These are phyloP conservation scores for Tokudaia tokunoshimensis DNA, from an alignment of 2,797 vertebrate genomes.

Conservation along the genomic window DNA sequence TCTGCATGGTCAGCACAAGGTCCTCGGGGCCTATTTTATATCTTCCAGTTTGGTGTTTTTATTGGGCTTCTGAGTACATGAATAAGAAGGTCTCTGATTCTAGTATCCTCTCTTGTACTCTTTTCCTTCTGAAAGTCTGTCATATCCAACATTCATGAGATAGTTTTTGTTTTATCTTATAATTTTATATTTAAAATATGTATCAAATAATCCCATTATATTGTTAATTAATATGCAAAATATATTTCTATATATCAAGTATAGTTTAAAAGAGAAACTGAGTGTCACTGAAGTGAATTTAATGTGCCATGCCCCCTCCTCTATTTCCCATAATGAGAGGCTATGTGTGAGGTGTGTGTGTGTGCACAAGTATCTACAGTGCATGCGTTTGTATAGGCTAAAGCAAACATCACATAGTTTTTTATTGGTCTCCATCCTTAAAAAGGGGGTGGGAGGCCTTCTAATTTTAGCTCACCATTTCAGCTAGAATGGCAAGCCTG, in stretches of 20 bases:
- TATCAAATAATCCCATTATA: not conserved
- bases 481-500: not conserved
- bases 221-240: not conserved
- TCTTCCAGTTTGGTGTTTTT: too few relatives aligned
- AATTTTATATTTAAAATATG: not conserved
- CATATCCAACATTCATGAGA: not conserved
- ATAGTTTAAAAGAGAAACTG: not conserved
- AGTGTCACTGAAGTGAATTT: not conserved
- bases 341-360: not conserved
- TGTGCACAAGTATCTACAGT: too few relatives aligned
- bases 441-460: not conserved
- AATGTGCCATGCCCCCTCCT: not conserved
- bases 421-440: not conserved
- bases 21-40: too few relatives aligned
- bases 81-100: too few relatives aligned
- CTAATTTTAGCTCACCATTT: not conserved
- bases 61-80: too few relatives aligned
- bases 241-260: not conserved
- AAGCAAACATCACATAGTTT: not conserved
- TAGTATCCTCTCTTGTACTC: too few relatives aligned
- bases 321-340: not conserved
- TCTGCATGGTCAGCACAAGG: too few relatives aligned
- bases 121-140: not conserved
- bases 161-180: not conserved
- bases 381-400: not conserved